phyloP scores from a whole-genome alignment of 2,113 vertebrate genomes.

The Neopipo cinnamomea region DNA sequence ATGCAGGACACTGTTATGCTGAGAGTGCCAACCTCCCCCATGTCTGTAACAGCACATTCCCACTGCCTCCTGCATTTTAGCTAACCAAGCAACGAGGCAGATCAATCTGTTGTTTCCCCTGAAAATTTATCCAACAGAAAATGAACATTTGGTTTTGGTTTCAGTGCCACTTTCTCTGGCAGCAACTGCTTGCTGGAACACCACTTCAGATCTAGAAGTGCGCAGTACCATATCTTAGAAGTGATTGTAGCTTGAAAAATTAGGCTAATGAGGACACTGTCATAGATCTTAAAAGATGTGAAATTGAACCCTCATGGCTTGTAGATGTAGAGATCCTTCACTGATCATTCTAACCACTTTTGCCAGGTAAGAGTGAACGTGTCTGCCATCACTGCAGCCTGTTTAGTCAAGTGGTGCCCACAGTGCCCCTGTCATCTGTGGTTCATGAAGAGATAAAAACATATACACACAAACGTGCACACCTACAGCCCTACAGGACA shows the following conservation, averaged over 20 bases:
- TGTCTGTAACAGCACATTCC: background rate
- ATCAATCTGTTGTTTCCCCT: background rate
- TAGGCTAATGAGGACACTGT: background rate
- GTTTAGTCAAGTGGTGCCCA: background rate
- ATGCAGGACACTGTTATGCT: background rate
- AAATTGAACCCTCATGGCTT: background rate
- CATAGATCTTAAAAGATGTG: background rate
- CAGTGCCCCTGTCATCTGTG: background rate
- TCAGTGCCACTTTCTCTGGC: background rate
- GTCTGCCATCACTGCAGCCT: background rate
- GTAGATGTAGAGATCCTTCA: background rate
- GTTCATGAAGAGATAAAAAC: background rate
- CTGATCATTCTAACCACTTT: background rate
- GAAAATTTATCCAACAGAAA: background rate
- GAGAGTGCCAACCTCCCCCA: background rate
- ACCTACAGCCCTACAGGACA: background rate
- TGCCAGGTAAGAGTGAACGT: background rate
- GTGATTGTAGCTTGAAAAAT: background rate
- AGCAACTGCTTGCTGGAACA: background rate
- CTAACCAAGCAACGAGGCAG: background rate
- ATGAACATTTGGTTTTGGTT: background rate
- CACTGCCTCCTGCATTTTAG: background rate
- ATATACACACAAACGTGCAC: fast-evolving
- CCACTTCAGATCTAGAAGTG: background rate
- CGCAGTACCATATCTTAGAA: background rate